Percentiles rank a stretch among this genome's conserved stretches.
Conservation (phyloP, 2,113 vertebrate genomes). For the Shinisaurus crocodilurus region DNA sequence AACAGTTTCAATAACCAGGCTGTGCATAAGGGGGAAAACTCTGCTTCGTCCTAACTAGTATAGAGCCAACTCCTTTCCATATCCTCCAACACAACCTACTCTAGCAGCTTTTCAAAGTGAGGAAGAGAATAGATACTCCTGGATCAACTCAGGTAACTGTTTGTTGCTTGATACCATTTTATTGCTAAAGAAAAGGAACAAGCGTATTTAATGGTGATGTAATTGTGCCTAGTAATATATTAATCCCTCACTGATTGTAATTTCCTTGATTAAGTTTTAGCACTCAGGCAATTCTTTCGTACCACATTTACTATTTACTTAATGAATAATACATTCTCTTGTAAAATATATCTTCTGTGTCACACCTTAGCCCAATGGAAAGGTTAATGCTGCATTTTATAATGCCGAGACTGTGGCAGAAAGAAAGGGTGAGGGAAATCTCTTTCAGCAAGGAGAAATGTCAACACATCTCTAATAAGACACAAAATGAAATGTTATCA, state of each 20-base stretch:
- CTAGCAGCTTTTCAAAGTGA: fast-evolving
- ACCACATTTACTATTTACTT: constrained; percentile 52
- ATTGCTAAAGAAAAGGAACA: constrained; percentile 37
- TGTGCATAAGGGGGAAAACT: no score
- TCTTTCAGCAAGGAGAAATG: constrained; percentile 74
- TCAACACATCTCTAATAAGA: constrained; percentile 75
- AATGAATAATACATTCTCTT: constrained; percentile 56
- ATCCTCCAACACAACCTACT: no score
- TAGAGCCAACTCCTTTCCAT: no score
- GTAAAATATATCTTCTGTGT: constrained; percentile 59
- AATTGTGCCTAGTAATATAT: constrained; percentile 43
- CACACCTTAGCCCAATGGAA: constrained; percentile 62
- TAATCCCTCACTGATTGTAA: constrained; percentile 34
- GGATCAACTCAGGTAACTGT: neutral
- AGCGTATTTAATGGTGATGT: constrained; percentile 43
- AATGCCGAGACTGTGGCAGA: constrained; percentile 60
- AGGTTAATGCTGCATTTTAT: constrained; percentile 76
- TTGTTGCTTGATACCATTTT: neutral
- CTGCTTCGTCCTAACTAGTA: no score
- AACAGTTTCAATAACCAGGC: no score
- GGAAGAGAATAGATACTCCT: fast-evolving
- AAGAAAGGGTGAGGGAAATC: constrained; percentile 52
- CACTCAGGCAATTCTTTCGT: constrained; percentile 49
- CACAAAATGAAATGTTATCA: constrained; percentile 78
- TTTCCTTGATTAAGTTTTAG: constrained; percentile 59